These are phyloP conservation scores for Caenorhabditis auriculariae DNA, from an alignment of 2,888 invertebrate species.

Conservation along the genomic window DNA sequence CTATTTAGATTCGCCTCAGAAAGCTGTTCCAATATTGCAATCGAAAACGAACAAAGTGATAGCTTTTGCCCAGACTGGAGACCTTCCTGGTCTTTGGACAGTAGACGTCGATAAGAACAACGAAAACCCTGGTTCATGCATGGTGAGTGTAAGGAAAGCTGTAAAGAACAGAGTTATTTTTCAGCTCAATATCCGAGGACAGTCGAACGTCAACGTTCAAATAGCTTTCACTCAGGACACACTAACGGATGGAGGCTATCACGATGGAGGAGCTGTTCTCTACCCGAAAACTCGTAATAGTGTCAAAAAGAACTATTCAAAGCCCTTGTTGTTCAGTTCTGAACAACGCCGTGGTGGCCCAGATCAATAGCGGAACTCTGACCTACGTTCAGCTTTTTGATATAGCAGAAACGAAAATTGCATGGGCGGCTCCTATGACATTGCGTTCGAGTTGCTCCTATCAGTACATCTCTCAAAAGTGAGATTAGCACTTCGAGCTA, in stretches of 20 bases:
- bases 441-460: slow-evolving; percentile 34
- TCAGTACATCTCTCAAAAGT: slow-evolving; percentile 30
- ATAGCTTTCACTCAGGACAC: slow-evolving; percentile 42
- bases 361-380: slow-evolving; percentile 16
- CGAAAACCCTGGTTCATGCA: slow-evolving; percentile 22
- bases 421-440: slow-evolving; percentile 44
- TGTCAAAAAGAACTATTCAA: not conserved
- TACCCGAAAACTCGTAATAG: slow-evolving; percentile 29
- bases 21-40: slow-evolving; percentile 10
- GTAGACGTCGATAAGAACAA: slow-evolving; percentile 22
- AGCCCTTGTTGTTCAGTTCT: not conserved
- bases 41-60: slow-evolving; percentile 35
- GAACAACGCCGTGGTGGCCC: slow-evolving; percentile 35
- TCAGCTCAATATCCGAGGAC: slow-evolving; percentile 27
- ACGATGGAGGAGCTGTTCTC: slow-evolving; percentile 28
- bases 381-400: slow-evolving; percentile 39
- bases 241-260: slow-evolving; percentile 24
- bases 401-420: slow-evolving; percentile 32
- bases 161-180: not conserved
- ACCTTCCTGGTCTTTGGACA: slow-evolving; percentile 36
- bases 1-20: not conserved
- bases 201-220: slow-evolving; percentile 23
- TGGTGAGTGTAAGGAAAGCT: slow-evolving; percentile 10
- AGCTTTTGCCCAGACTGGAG: slow-evolving; percentile 20
- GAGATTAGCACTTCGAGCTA: not conserved